Evolutionary conservation across 2,113 vertebrate genomes (phyloP), one percentile per base, ranked within the genome.

Genomic region (Bagarius yarrelli): DNA sequence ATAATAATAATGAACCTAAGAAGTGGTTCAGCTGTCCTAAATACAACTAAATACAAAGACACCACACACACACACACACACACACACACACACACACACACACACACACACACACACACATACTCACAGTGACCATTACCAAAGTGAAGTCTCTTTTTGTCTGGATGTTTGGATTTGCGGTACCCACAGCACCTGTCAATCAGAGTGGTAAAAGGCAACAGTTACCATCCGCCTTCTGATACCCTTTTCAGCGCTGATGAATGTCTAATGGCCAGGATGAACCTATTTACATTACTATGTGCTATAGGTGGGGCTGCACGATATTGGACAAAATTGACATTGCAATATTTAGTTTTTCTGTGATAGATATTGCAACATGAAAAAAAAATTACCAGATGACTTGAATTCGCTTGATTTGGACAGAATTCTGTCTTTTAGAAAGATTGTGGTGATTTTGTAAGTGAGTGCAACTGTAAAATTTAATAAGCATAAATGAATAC

Each of bases 111-210:
- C 21, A 25, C 16, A 27, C 52, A 27, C 8, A 57, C 73, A 83
- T 90, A 97, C 97, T 97, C 92, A 99, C 97, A 91, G 34, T 98
- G 97, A 0, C 96, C 95, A 55, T 98, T 99, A 81, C 96, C 97
- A 95, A 98, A 98, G 90, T 98, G 94, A 72, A 99, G 94, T 78
- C 97, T 94, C 93, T 99, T 99, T 86, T 98, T 97, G 90, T 96
- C 95, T 73, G 94, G 92, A 83, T 97, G 95, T 89, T 98, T 97
- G 88, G 97, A 95, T 92, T 96, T 99, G 89, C 95, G 94, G 90
- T 94, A 95, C 88, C 96, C 95, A 93, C 96, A 99, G 88, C 97
- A 96, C 90, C 97, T 99, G 91, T 78, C 90, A 83, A 94, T 91
- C 82, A 85, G 89, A 90, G 86, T 64, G 50, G 70, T 71, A 27